phyloP scores from a whole-genome alignment of 1,140 invertebrate species.

The Drosophila mayri region DNA sequence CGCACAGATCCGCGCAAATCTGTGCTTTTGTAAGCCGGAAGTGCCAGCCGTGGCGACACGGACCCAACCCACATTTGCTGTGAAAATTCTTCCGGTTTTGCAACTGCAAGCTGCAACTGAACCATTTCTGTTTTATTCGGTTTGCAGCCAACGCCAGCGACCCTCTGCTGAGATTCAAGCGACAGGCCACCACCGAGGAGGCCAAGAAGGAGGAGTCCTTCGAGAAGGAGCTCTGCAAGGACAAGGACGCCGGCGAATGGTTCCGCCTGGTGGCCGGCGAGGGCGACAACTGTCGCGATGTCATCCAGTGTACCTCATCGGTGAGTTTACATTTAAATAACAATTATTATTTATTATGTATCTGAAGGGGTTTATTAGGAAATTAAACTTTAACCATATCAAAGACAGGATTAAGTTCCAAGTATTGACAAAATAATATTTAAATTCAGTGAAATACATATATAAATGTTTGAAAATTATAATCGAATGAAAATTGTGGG shows the following conservation, averaged over 20 bases:
- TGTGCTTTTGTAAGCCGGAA: slow-evolving; percentile 74
- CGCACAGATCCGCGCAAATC: slow-evolving; percentile 26
- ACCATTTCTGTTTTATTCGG: slow-evolving; percentile 30
- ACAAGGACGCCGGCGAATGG: slow-evolving; percentile 98
- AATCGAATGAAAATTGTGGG: neutral
- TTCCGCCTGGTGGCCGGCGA: slow-evolving; percentile 95
- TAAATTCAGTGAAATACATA: neutral
- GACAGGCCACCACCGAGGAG: slow-evolving; percentile 87
- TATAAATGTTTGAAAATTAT: neutral
- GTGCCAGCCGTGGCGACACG: slow-evolving; percentile 56
- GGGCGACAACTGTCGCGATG: slow-evolving; percentile 96
- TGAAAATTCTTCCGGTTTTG: slow-evolving; percentile 73
- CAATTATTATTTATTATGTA: neutral
- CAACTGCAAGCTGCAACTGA: slow-evolving; percentile 23
- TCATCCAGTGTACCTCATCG: slow-evolving; percentile 97
- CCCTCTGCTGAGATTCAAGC: slow-evolving; percentile 86
- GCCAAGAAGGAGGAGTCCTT: slow-evolving; percentile 93
- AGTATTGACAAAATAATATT: too few species aligned
- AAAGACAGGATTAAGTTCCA: too few species aligned
- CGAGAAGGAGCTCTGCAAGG: slow-evolving; percentile 95
- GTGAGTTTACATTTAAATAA: slow-evolving; percentile 85
- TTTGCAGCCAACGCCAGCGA: slow-evolving; percentile 84
- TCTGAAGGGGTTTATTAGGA: neutral
- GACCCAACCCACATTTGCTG: slow-evolving; percentile 68
- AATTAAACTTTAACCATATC: neutral